phyloP scores from a whole-genome alignment of 2,797 vertebrate species.

The Eidolon dupreanum region DNA sequence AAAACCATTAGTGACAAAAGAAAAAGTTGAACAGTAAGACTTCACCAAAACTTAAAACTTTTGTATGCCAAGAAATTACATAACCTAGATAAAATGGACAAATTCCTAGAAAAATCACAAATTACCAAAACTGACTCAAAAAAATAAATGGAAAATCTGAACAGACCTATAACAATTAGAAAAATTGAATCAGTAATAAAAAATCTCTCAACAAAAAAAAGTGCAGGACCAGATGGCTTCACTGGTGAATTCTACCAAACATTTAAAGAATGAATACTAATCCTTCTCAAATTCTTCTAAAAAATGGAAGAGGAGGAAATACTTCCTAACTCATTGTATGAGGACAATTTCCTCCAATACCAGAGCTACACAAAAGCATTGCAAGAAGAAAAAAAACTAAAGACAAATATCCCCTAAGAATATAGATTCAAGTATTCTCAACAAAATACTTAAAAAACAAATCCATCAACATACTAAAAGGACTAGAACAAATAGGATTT shows the following conservation, averaged over 20 bases:
- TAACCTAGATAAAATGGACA: not conserved
- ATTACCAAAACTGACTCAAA: slow-evolving; percentile 10
- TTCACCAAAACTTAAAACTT: not conserved
- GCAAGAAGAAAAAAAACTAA: not conserved
- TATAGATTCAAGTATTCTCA: not conserved
- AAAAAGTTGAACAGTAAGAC: not conserved
- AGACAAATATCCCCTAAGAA: not conserved
- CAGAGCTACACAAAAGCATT: not conserved
- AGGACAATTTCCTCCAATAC: not conserved
- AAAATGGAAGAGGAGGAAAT: not conserved
- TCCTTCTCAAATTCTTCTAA: not conserved
- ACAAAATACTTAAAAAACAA: not conserved
- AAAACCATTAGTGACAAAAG: not conserved
- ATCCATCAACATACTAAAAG: not conserved
- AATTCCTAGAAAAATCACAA: not conserved
- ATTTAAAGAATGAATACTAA: not conserved
- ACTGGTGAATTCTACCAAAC: not conserved
- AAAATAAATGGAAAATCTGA: not conserved
- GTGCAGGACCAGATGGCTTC: not conserved
- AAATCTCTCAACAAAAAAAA: not conserved
- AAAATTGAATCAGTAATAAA: not conserved
- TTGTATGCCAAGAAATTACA: not conserved
- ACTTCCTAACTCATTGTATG: not conserved
- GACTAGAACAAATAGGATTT: not conserved
- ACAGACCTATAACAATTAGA: not conserved